Evolutionary conservation across 2,113 vertebrate species (phyloP), one percentile per base, ranked within the genome.

Genomic region (Sminthopsis crassicaudata): DNA sequence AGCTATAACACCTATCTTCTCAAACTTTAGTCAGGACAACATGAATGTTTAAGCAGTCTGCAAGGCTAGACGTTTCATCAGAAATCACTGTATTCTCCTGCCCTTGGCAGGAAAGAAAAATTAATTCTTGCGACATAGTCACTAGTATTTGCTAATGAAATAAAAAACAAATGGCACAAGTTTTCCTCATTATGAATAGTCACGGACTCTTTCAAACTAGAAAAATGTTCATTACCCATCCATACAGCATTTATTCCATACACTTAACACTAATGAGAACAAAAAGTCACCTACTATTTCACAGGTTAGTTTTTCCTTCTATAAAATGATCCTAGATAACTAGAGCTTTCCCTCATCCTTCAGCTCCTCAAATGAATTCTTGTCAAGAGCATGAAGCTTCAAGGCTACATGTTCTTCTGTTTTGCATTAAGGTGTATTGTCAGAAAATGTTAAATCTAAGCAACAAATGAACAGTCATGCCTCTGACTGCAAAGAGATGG

Each of bases 361-460:
- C 0, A 14, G 42, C 19, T 5, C n/a, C 36, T 84, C 67, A 84
- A 84, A 84, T 84, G 67, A 84, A 42, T 84, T 84, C 67, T 84
- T 84, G 67, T 84, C 67, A 84, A 42, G 67, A 84, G 19, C 1
- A 8, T 23, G 16, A 42, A 9, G 7, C 67, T 84, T 19, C 67
- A 84, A 84, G 67, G 67, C 67, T 84, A 84, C 67, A 84, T 84
- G 67, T 42, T 84, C n/a, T 84, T 84, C 67, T 84, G n/a, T 42
- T 76, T 84, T 84, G 67, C 67, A 84, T 84, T 84, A 84, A n/a
- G n/a, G n/a, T 42, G 8, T 16, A 23, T n/a, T 84, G n/a, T 53
- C 27, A 92, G 53, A 84, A 95, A 95, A 76, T 91, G 10, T 30
- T 92, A 14, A 92, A 51, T 93, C 54, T 84, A 95, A 96, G 92